Base-by-base conservation (phyloP, 2,113 vertebrate genomes). In the Perccottus glenii region DNA sequence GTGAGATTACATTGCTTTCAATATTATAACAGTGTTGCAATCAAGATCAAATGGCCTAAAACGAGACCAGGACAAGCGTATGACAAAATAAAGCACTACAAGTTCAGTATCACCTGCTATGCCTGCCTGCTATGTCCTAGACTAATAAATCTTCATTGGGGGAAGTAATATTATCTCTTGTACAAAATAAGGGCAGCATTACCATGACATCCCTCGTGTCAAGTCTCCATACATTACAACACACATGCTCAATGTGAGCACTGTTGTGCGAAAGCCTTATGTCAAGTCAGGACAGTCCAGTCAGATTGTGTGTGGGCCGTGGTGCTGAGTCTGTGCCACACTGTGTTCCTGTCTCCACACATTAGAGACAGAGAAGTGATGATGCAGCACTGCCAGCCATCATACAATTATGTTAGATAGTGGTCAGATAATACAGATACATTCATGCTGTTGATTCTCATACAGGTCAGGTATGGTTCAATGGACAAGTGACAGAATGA, bases 261-360 rank as follows among this genome's bases (percentile, higher is more conserved):
- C 15, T 40, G 44, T 19, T 62, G 56, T 60, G 46, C 3, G 38
- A 14, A 6, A 9, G 61, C 12, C 32, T 65, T 50, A 0, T 60
- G 76, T 58, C 51, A 32, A 52, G 52, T 4, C 6, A 75, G 81
- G 70, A 68, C 68, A 8, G 64, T 57, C 35, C 58, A 63, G 64
- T 82, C 70, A 76, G 67, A 35, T 32, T 48, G 60, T 12, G 60
- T 74, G 79, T 15, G 0, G 53, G 60, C 47, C 1, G 51, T 45
- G 36, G 64, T 50, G 66, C 62, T 0, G 51, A 75, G 55, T 58
- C 59, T n/a, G 55, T 75, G 73, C 82, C 60, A 75, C 75, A 27
- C 70, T 35, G 73, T 71, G 67, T 82, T 75, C 73, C 70, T 1
- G 9, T 81, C 87, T 81, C 64, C 11, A 55, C 74, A 71, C 44